These are phyloP conservation scores for Caenorhabditis sp. DNA, from an alignment of 2,888 invertebrate species.

Conservation along the genomic window DNA sequence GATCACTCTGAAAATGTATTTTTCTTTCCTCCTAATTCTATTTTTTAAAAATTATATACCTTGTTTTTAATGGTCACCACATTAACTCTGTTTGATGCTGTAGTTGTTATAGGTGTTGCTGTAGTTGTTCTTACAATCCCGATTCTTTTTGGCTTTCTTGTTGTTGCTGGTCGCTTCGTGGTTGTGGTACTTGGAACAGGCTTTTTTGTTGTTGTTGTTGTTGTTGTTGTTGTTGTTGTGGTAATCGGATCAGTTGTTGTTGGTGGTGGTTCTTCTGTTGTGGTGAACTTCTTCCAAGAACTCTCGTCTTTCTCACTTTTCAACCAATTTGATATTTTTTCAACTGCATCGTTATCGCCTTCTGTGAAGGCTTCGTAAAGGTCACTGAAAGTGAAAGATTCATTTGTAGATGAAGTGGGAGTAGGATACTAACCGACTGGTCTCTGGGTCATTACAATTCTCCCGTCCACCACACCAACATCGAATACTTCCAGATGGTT, in stretches of 20 bases:
- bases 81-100: conserved; percentile 1
- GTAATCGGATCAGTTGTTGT: conserved; percentile 11
- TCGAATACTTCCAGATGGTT: conserved; percentile 49
- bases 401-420: no score
- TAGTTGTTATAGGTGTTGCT: background rate
- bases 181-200: conserved; percentile 1
- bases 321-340: conserved; percentile 31
- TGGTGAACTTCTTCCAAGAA: conserved; percentile 14
- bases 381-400: conserved; percentile 13
- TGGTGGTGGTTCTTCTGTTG: conserved; percentile 1
- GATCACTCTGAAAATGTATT: conserved; percentile 37
- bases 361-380: conserved; percentile 41
- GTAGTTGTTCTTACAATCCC: background rate
- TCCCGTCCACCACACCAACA: conserved; percentile 54
- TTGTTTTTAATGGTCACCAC: background rate
- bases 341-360: conserved; percentile 27
- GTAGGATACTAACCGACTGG: conserved; percentile 19
- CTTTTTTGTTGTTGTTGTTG: conserved; percentile 20
- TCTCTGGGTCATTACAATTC: conserved; percentile 55
- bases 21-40: background rate
- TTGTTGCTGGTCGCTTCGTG: background rate
- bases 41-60: background rate
- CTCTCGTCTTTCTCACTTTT: conserved; percentile 31
- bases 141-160: conserved; percentile 3
- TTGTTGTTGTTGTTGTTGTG: conserved; percentile 14